A percentile compares a stretch with the other conserved stretches of the same genome.
Conservation (phyloP, 2,113 vertebrate species). For the Potamarius usumacintae region DNA sequence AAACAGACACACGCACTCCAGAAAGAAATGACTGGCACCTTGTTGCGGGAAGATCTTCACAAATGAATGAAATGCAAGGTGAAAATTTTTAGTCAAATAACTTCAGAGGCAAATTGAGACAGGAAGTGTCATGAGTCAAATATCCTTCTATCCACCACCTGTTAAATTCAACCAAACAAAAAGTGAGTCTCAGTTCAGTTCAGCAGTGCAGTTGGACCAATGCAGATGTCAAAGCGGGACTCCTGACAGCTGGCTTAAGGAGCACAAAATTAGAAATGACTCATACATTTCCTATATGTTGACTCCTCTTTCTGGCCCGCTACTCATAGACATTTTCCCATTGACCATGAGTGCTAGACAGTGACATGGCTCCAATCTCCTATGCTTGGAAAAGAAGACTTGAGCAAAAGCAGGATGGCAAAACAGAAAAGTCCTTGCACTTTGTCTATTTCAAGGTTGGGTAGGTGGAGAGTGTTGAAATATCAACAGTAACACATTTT, state of each 20-base stretch:
- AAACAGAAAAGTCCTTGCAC: background rate
- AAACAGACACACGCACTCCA: background rate
- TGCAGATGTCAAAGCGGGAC: background rate
- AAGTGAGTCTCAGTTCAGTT: background rate
- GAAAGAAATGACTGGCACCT: background rate
- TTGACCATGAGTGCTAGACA: background rate
- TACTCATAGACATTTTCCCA: slow-evolving; percentile 23
- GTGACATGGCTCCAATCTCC: slow-evolving; percentile 2
- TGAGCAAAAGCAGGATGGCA: slow-evolving; percentile 3
- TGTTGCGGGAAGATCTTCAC: background rate
- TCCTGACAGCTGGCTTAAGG: slow-evolving; percentile 17
- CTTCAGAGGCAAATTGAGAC: background rate
- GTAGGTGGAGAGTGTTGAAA: slow-evolving; percentile 35
- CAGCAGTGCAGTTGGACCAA: background rate
- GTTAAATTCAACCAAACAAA: slow-evolving; percentile 1
- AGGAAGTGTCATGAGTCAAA: background rate
- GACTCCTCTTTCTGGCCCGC: background rate
- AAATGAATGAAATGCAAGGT: slow-evolving; percentile 13
- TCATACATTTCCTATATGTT: background rate
- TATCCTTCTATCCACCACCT: background rate
- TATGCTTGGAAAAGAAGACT: background rate
- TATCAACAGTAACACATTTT: slow-evolving; percentile 36
- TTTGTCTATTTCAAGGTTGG: background rate
- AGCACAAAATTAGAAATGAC: slow-evolving; percentile 27
- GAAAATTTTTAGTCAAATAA: slow-evolving; percentile 4